These are phyloP conservation scores for Trichomalopsis sarcophagae DNA, from an alignment of 1,140 invertebrate genomes.

Conservation along the genomic window DNA sequence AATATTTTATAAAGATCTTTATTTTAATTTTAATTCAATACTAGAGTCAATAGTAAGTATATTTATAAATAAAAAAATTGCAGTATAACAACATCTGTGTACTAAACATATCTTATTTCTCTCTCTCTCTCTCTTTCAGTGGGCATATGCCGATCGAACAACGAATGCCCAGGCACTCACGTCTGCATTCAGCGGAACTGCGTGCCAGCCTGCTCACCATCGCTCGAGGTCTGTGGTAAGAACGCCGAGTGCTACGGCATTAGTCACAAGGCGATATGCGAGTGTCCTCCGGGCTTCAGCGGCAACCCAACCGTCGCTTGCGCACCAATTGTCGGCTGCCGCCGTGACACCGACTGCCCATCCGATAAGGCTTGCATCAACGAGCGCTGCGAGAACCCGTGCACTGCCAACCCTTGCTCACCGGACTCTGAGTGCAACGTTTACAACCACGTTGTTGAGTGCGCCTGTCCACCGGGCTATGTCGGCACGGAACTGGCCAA, in stretches of 20 bases:
- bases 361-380: slow-evolving; percentile 86
- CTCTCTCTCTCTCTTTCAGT: too few relatives aligned
- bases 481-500: slow-evolving; percentile 73
- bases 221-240: slow-evolving; percentile 80
- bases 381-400: slow-evolving; percentile 86
- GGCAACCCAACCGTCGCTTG: slow-evolving; percentile 89
- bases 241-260: slow-evolving; percentile 85
- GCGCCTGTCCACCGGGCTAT: slow-evolving; percentile 86
- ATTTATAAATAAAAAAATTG: background rate
- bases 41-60: too few relatives aligned
- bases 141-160: slow-evolving; percentile 83
- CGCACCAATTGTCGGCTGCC: slow-evolving; percentile 82
- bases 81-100: background rate
- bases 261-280: slow-evolving; percentile 87
- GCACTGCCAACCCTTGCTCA: slow-evolving; percentile 81
- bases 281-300: slow-evolving; percentile 85
- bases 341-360: slow-evolving; percentile 85
- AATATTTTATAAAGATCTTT: background rate
- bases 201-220: slow-evolving; percentile 83
- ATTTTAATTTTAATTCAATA: too few relatives aligned
- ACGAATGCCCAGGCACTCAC: slow-evolving; percentile 85
- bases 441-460: slow-evolving; percentile 85
- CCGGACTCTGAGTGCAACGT: slow-evolving; percentile 84
- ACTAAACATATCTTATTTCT: slow-evolving; percentile 13
- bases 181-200: slow-evolving; percentile 87